Evolutionary conservation across 2,113 vertebrate species (phyloP).

Genomic region (Neodon shergylaensis): DNA sequence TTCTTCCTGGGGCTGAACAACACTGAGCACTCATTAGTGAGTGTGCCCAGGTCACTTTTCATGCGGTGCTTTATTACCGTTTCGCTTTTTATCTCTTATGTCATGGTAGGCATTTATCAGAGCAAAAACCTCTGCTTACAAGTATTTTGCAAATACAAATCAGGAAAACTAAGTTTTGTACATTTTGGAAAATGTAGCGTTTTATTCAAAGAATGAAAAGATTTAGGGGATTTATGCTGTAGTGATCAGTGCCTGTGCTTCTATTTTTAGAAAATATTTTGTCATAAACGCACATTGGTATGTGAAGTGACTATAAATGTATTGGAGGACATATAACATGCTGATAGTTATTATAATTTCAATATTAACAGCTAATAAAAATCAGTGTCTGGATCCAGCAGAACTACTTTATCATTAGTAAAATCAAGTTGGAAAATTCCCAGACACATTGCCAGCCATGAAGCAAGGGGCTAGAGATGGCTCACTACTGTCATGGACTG

Average conservation of each 20-base stretch:
- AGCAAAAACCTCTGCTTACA: conserved; percentile 15
- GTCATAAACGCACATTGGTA: neutral
- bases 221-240: neutral
- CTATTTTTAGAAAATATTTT: conserved; percentile 7
- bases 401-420: neutral
- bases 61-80: conserved; percentile 24
- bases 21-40: conserved; percentile 45
- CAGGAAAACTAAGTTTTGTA: conserved; percentile 28
- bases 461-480: neutral
- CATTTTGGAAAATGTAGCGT: neutral
- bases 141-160: conserved; percentile 23
- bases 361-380: neutral
- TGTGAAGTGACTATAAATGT: neutral
- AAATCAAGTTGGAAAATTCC: neutral
- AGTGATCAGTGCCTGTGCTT: neutral
- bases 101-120: neutral
- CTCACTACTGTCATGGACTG: neutral
- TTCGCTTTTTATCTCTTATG: conserved; percentile 35
- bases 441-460: neutral
- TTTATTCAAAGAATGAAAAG: neutral
- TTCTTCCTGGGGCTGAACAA: conserved; percentile 45
- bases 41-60: neutral
- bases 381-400: neutral
- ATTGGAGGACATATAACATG: neutral
- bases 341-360: neutral